Evolutionary conservation across 2,113 vertebrate genomes (phyloP), one percentile per base, ranked within the genome.

Genomic region (Thymallus thymallus): DNA sequence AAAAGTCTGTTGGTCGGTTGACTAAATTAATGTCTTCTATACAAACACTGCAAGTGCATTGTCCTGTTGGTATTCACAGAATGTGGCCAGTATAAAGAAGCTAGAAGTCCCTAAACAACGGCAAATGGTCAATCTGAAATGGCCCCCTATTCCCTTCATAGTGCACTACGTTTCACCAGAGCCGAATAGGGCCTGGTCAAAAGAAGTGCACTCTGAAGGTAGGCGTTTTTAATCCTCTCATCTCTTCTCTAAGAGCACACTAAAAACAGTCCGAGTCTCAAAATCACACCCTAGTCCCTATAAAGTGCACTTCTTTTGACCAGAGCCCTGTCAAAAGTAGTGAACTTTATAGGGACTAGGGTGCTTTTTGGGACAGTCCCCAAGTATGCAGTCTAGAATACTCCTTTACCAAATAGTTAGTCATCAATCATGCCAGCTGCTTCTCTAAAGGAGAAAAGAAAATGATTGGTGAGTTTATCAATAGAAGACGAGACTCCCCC

Each of bases 381-480:
- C 18, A 51, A 51, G 14, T 18, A 51, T 51, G 16, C 18, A 18
- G 29, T 14, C 9, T 48, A 75, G 55, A 74, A 68, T 76, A 79
- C 51, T 76, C 69, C 22, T 56, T 76, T 80, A 81, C 51, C 56
- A 62, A 62, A 58, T 63, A 62, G 48, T 77, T 71, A 68, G 46
- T 48, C 76, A 55, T 68, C 4, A 51, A 51, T 80, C 71, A 77
- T 67, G 48, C 72, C 71, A 68, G 79, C 60, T 88, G 87, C 84
- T 85, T 87, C 81, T 86, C 82, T 66, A 70, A 68, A 76, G 3
- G 63, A 51, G 45, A 71, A 58, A 51, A 70, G 66, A 68, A 62
- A 6, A 55, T 13, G 64, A 82, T 89, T 91, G 87, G 93, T 92
- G 91, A 90, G 92, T 90, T 93, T 90, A 93, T 89, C 92, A 89